Conservation (phyloP, 1,140 invertebrate species). For the Bombus polaris region DNA sequence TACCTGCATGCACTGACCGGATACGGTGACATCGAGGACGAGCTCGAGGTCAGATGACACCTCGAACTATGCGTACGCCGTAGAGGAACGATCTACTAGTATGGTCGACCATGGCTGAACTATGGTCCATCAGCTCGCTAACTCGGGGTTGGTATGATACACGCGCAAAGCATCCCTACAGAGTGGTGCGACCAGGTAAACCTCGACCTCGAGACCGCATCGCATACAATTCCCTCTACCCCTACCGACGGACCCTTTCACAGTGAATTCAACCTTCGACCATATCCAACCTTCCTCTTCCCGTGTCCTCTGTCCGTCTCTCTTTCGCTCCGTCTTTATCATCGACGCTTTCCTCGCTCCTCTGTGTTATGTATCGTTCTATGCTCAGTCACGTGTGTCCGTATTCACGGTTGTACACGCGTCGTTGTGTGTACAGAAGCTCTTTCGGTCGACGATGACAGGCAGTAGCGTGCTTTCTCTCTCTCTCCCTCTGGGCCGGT, state of each 20-base stretch:
- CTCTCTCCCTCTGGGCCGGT: too few species aligned
- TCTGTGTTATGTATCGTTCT: conserved; percentile 4
- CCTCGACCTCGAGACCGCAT: conserved; percentile 65
- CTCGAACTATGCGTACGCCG: conserved; percentile 49
- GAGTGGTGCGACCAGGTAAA: conserved; percentile 65
- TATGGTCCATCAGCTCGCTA: conserved; percentile 51
- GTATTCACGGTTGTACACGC: background rate
- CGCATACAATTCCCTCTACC: conserved; percentile 66
- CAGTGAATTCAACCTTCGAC: conserved; percentile 44
- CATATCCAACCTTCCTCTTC: background rate
- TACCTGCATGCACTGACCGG: background rate
- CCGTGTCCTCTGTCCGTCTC: background rate
- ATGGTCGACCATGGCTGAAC: conserved; percentile 41
- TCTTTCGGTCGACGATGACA: conserved; percentile 5
- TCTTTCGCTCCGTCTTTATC: background rate
- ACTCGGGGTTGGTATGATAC: conserved; percentile 55
- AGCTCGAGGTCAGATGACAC: conserved; percentile 49
- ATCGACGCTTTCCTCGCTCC: background rate
- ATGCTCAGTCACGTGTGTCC: background rate
- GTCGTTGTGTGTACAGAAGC: background rate
- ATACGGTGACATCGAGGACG: conserved; percentile 24
- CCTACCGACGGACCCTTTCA: conserved; percentile 39
- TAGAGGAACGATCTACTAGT: conserved; percentile 46
- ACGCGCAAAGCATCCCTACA: conserved; percentile 62
- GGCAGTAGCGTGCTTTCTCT: background rate